These are phyloP conservation scores for Ctenosaura bakeri DNA, from an alignment of 2,797 vertebrate genomes.

Conservation along the genomic window DNA sequence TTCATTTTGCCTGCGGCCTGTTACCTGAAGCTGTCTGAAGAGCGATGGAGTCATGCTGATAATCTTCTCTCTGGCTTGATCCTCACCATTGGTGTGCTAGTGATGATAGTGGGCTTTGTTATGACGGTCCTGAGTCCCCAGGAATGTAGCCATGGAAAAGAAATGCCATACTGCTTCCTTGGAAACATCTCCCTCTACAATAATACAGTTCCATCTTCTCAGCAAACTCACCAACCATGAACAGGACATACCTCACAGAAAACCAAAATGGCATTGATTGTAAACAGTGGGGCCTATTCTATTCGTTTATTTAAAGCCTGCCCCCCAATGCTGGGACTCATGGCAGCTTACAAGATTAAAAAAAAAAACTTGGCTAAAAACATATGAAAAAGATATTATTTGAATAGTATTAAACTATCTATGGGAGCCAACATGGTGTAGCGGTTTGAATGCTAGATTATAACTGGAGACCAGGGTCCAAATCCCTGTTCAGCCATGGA, in stretches of 20 bases:
- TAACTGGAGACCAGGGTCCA: no score
- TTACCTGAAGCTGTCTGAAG: constrained; percentile 89
- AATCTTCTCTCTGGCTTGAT: constrained; percentile 86
- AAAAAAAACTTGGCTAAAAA: no score
- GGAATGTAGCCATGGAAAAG: constrained; percentile 91
- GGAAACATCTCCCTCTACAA: constrained; percentile 82
- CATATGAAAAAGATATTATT: no score
- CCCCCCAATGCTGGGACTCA: no score
- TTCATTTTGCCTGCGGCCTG: constrained; percentile 95
- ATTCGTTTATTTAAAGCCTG: constrained; percentile 23
- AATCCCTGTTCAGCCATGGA: no score
- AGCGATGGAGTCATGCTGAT: constrained; percentile 86
- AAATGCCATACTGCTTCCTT: constrained; percentile 92
- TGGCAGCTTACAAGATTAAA: no score
- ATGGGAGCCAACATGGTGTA: no score
- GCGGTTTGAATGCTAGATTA: no score
- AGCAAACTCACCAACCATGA: constrained; percentile 34
- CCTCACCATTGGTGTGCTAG: constrained; percentile 84
- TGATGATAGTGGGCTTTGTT: constrained; percentile 89
- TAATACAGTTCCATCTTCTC: constrained; percentile 73
- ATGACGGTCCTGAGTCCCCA: constrained; percentile 87
- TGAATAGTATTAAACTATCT: no score
- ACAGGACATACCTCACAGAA: constrained; percentile 30
- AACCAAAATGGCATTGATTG: constrained; percentile 10
- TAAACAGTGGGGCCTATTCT: constrained; percentile 34